Evolutionary conservation across 2,113 vertebrate species (phyloP), one percentile per base, ranked within the genome.

Genomic region (Apodemus sylvaticus): DNA sequence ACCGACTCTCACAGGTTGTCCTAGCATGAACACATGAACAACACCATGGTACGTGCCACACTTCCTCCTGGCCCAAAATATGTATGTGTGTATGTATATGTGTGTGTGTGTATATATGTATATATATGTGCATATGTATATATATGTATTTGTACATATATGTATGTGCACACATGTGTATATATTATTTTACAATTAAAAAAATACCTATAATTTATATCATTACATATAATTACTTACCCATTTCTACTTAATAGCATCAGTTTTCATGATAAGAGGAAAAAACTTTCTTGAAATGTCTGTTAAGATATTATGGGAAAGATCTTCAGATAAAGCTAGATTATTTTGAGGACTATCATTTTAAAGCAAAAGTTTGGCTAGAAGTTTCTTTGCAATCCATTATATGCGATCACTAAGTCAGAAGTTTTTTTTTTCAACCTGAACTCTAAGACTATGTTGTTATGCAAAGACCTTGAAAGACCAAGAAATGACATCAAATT

Each of bases 401-500:
- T 96, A 90, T 89, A 68, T 53, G 82, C 76, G 91, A 90, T 91
- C 74, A 36, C 62, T 81, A 36, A 86, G 68, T n/a, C 48, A 64
- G 90, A 91, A 53, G 19, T 58, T 71, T n/a, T 17, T 83, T 96
- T 93, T 95, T 76, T 94, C 3, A 39, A 86, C 94, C 93, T 88
- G 12, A 71, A 79, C 42, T 19, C 89, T 82, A 97, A 94, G 64
- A 76, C 88, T 94, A 62, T 66, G 76, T 66, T 91, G n/a, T 26
- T 26, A 62, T 92, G 93, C 97, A 97, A 94, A 94, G 91, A 96
- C 93, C 95, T 91, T 97, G 94, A 97, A 98, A 95, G 94, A 97
- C 91, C 93, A 97, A 98, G 93, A 93, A 98, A 96, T 39, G 95
- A 96, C 98, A 98, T 76, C 98, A 98, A 98, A 98, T 98, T 93